Evolutionary conservation across 1,140 invertebrate genomes (phyloP).

Genomic region (Metaphire vulgaris): DNA sequence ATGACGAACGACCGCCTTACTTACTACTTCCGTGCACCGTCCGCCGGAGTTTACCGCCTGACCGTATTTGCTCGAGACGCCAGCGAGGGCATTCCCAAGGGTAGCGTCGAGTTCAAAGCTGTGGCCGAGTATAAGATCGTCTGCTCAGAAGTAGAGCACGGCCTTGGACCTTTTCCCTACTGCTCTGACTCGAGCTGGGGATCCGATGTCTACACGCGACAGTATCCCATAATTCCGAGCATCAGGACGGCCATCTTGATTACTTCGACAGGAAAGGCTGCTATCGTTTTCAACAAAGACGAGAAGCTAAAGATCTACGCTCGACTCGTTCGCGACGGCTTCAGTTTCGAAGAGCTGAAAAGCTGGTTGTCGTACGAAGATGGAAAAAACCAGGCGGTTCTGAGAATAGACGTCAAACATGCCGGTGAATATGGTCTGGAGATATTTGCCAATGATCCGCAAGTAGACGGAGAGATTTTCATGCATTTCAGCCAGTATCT

Average conservation of each 20-base stretch:
- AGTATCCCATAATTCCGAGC: constrained; percentile 44
- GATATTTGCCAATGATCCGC: constrained; percentile 52
- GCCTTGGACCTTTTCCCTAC: constrained; percentile 43
- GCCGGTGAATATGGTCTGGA: constrained; percentile 51
- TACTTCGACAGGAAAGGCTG: constrained; percentile 34
- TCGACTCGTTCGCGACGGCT: constrained; percentile 23
- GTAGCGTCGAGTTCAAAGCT: constrained; percentile 44
- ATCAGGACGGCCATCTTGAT: constrained; percentile 43
- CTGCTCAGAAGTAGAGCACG: constrained; percentile 12
- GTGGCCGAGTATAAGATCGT: constrained; percentile 51
- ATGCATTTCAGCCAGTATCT: constrained; percentile 50
- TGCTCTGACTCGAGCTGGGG: constrained; percentile 52
- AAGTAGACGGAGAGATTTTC: constrained; percentile 45
- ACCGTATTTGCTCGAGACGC: constrained; percentile 51
- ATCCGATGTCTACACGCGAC: constrained; percentile 28
- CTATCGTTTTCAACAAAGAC: constrained; percentile 30
- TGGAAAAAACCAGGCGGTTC: constrained; percentile 35
- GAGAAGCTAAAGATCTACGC: constrained; percentile 23
- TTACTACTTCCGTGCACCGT: constrained; percentile 48
- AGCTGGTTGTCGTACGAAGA: constrained; percentile 43
- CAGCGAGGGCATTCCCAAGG: constrained; percentile 45
- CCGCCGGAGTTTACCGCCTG: constrained; percentile 47
- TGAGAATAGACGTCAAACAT: constrained; percentile 34
- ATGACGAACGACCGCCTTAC: constrained; percentile 43
- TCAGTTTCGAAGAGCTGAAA: constrained; percentile 23